Evolutionary conservation across 2,113 vertebrate genomes (phyloP).

Genomic region (Labeo rohita): DNA sequence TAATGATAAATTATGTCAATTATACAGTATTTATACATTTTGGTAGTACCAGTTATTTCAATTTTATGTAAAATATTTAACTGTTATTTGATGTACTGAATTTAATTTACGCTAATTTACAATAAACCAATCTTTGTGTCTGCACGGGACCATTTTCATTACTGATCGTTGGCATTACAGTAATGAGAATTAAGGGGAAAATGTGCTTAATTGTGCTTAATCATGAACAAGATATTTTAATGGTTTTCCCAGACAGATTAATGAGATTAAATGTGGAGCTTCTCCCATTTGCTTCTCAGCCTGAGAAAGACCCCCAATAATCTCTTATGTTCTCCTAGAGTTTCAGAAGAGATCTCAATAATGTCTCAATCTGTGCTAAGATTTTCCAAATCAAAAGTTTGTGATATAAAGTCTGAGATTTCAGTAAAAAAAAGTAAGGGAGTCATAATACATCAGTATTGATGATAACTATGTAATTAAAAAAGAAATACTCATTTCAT

Average conservation of each 20-base stretch:
- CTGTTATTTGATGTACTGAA: background rate
- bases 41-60: background rate
- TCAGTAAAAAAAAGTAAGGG: background rate
- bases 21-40: background rate
- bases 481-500: background rate
- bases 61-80: background rate
- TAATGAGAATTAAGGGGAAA: background rate
- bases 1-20: background rate
- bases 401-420: background rate
- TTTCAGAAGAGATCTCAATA: background rate
- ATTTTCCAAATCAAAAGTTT: background rate
- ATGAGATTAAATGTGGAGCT: background rate
- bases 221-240: background rate
- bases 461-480: background rate
- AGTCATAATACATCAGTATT: background rate
- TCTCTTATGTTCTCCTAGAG: background rate
- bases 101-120: background rate
- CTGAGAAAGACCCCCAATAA: background rate
- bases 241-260: background rate
- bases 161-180: background rate
- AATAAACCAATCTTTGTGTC: background rate
- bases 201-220: background rate
- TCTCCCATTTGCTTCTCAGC: background rate
- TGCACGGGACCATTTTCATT: background rate
- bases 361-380: background rate